Conservation (phyloP, 2,113 vertebrate genomes). For the Phodopus roborovskii region DNA sequence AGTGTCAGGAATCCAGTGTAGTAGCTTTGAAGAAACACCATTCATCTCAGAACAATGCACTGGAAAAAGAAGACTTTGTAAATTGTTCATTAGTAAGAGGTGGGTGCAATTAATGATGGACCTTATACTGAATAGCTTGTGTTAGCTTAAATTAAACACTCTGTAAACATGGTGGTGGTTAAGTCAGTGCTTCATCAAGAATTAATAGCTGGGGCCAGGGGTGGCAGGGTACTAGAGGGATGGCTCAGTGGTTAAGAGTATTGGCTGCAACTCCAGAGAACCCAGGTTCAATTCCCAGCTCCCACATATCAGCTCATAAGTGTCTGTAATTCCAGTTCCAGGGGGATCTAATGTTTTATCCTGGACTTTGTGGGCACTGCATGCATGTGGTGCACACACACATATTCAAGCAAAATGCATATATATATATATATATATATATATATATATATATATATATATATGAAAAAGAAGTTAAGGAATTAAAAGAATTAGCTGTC, state of each 20-base stretch:
- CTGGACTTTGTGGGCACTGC: no score
- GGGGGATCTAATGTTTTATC: no score
- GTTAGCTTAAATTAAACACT: not conserved
- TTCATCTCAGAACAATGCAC: not conserved
- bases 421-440: not conserved
- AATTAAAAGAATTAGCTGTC: not conserved
- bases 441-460: not conserved
- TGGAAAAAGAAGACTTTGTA: not conserved
- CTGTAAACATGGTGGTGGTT: not conserved
- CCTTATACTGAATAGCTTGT: not conserved
- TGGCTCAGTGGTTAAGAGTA: not conserved
- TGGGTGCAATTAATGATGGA: not conserved
- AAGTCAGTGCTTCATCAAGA: not conserved
- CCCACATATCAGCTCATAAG: not conserved
- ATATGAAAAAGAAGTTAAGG: not conserved
- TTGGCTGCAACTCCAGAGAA: not conserved
- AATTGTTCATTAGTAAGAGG: not conserved
- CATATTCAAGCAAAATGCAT: not conserved
- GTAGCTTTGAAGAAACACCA: not conserved
- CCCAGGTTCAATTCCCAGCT: not conserved
- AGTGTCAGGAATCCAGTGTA: not conserved
- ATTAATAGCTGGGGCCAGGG: not conserved
- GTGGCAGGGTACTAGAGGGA: not conserved
- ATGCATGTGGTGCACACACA: no score
- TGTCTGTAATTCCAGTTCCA: not conserved